Evolutionary conservation across 2,888 invertebrate genomes (phyloP).

Genomic region (Eilema griseolum): DNA sequence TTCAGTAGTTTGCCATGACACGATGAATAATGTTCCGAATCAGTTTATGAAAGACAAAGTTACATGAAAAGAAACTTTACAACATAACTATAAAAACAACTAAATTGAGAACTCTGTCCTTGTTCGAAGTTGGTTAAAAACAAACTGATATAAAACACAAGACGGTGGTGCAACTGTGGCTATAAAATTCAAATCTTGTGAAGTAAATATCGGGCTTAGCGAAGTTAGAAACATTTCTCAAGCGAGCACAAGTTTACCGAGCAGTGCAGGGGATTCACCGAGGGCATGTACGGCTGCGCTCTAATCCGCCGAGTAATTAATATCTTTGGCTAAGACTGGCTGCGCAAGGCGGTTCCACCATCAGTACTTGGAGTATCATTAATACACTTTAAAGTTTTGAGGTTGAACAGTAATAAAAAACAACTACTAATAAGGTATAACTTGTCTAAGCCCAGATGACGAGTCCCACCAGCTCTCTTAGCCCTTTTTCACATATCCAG

Average conservation of each 20-base stretch:
- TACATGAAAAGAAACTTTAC: no score
- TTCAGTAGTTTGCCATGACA: no score
- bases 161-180: not conserved
- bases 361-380: not conserved
- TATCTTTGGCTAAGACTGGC: constrained; percentile 6
- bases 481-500: no score
- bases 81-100: no score
- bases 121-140: not conserved
- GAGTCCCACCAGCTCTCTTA: no score
- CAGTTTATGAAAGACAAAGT: no score
- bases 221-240: constrained; percentile 1
- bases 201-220: not conserved
- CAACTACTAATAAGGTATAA: no score
- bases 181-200: not conserved
- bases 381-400: not conserved
- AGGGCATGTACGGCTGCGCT: not conserved
- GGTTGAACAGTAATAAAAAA: no score
- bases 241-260: not conserved
- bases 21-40: no score
- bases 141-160: not conserved
- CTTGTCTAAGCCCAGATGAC: no score
- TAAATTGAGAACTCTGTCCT: no score
- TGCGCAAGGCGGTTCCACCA: not conserved
- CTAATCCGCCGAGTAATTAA: constrained; percentile 1
- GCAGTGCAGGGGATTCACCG: constrained; percentile 2